Evolutionary conservation across 1,140 invertebrate genomes (phyloP).

Genomic region (Drosophila serrata): DNA sequence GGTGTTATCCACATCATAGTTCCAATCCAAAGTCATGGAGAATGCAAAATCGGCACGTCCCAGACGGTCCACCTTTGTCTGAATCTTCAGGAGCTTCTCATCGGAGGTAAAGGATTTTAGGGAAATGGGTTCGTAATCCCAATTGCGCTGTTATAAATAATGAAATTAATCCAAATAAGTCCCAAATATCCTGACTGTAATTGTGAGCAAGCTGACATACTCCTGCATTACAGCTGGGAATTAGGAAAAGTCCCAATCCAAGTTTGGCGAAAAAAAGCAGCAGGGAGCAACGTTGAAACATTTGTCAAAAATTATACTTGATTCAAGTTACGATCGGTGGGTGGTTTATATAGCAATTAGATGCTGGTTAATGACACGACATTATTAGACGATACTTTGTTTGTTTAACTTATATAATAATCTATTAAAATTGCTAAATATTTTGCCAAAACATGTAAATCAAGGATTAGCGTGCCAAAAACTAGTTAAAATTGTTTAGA

Average conservation of each 20-base stretch:
- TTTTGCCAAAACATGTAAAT: neutral
- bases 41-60: conserved; percentile 42
- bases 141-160: conserved; percentile 33
- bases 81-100: conserved; percentile 25
- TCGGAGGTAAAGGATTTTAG: conserved; percentile 27
- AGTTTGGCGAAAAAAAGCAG: neutral
- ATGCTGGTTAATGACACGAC: neutral
- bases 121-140: conserved; percentile 53
- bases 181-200: neutral
- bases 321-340: no score
- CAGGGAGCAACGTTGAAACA: conserved; percentile 11
- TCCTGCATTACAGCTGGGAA: conserved; percentile 12
- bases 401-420: neutral
- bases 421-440: neutral
- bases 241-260: neutral
- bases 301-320: conserved; percentile 12
- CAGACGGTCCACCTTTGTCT: conserved; percentile 30
- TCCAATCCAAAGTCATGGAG: conserved; percentile 36
- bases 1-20: conserved; percentile 38
- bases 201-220: conserved; percentile 1
- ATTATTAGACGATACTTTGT: no score
- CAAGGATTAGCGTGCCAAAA: conserved; percentile 20
- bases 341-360: conserved; percentile 19
- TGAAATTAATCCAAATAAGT: neutral
- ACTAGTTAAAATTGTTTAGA: neutral